Base-by-base conservation (phyloP, 2,113 vertebrate species). In the Nycticryphes semicollaris region DNA sequence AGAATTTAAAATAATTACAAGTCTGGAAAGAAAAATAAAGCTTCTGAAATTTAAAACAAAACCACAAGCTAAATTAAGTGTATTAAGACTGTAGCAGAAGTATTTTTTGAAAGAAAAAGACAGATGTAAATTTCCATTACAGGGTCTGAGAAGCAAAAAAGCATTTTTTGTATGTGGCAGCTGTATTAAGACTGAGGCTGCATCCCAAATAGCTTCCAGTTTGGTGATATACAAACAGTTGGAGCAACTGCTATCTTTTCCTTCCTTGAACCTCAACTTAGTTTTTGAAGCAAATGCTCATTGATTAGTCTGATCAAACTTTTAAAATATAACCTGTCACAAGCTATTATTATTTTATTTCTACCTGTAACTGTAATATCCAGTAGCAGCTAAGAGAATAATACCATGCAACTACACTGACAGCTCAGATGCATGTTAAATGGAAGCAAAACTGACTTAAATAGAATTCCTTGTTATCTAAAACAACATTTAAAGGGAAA, bases 271-370 rank as follows among this genome's bases (percentile, higher is more conserved):
- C 39, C 19, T 92, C 57, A 81, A 9, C 51, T 85, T 62, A 74
- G 57, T 43, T 81, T 75, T 66, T 77, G 27, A 68, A 93, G 73
- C 27, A 87, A 63, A 84, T 28, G 5, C 12, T 35, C 27, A 72
- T 63, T 81, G 79, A 84, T 95, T 73, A 88, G 28, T 23, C 41
- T 78, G 85, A 84, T 90, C 85, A 91, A 96, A 62, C 47, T 45
- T 88, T 95, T 80, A 39, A 74, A 88, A 64, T 50, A 35, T 86
- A 86, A 47, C 37, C 47, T 64, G 39, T 69, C 87, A 68, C 9
- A 47, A 56, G 23, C 56, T 82, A 33, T 81, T 83, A 73, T 48
- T 87, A 10, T 74, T 92, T 93, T 84, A 81, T 74, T 92, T 92
- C 83, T 78, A 3, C 59, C 47, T 84, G 23, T 50, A 70, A 28